Evolutionary conservation across 2,797 vertebrate genomes (phyloP).

Genomic region (Leptoclinus maculatus): DNA sequence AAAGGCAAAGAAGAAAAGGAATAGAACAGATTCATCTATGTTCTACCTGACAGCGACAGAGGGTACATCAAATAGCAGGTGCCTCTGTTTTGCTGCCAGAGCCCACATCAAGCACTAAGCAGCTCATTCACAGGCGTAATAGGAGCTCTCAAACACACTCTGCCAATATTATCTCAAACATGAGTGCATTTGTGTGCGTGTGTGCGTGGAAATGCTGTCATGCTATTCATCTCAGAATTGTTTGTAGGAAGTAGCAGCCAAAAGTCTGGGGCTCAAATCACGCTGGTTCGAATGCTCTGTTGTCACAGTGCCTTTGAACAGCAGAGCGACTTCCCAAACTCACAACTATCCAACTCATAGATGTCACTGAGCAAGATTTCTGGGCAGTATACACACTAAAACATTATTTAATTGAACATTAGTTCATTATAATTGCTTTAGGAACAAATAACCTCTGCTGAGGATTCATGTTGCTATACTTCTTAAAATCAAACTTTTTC

Average conservation of each 20-base stretch:
- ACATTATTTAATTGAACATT: background rate
- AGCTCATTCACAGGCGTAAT: constrained; percentile 75
- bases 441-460: background rate
- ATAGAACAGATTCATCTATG: constrained; percentile 58
- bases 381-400: background rate
- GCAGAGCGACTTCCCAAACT: background rate
- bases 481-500: background rate
- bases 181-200: constrained; percentile 50
- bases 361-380: background rate
- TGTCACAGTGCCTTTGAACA: background rate
- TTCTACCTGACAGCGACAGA: constrained; percentile 69
- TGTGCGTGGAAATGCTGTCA: constrained; percentile 39
- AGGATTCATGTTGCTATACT: background rate
- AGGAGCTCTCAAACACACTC: constrained; percentile 70
- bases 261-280: constrained; percentile 27
- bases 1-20: constrained; percentile 68
- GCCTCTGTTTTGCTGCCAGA: constrained; percentile 70
- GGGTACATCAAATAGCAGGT: constrained; percentile 73
- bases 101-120: constrained; percentile 70
- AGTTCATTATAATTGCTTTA: background rate
- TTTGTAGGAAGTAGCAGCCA: constrained; percentile 46
- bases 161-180: constrained; percentile 66
- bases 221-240: constrained; percentile 44
- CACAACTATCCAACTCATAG: background rate
- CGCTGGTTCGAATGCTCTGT: constrained; percentile 16